Evolutionary conservation across 2,113 vertebrate species (phyloP).

Genomic region (Salvelinus sp.): DNA sequence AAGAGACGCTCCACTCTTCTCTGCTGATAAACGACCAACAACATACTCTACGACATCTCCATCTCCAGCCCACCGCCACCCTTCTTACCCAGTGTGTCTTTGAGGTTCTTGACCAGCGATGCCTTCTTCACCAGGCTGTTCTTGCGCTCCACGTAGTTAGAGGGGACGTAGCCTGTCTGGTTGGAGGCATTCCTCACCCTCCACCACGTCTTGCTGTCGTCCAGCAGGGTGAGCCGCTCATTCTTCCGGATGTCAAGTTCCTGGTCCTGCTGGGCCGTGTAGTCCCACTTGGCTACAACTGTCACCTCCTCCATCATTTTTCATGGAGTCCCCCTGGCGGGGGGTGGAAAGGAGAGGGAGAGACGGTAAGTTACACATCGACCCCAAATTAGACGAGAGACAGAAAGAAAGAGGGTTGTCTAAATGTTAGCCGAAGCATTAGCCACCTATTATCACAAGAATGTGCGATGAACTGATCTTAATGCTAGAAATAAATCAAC

Average conservation of each 20-base stretch:
- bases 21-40: not conserved
- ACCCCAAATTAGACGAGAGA: too few species aligned
- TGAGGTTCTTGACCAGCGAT: conserved; percentile 97
- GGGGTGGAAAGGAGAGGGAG: not conserved
- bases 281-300: conserved; percentile 99
- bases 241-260: conserved; percentile 99
- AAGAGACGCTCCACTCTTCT: not conserved
- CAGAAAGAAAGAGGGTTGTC: too few species aligned
- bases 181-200: conserved; percentile 91
- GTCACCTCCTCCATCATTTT: conserved; percentile 99
- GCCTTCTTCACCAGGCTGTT: conserved; percentile 96
- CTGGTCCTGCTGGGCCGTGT: conserved; percentile 98
- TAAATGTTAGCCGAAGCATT: too few species aligned
- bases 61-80: too few species aligned
- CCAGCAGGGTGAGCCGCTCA: conserved; percentile 92
- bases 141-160: conserved; percentile 97
- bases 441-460: too few species aligned
- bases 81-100: conserved; percentile 93
- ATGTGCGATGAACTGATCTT: too few species aligned
- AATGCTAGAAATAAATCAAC: too few species aligned
- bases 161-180: conserved; percentile 94
- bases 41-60: not conserved
- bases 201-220: conserved; percentile 99
- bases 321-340: conserved; percentile 93
- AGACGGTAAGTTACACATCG: too few species aligned